Base-by-base conservation (phyloP, 2,888 invertebrate species). In the Epirrhoe alternata region DNA sequence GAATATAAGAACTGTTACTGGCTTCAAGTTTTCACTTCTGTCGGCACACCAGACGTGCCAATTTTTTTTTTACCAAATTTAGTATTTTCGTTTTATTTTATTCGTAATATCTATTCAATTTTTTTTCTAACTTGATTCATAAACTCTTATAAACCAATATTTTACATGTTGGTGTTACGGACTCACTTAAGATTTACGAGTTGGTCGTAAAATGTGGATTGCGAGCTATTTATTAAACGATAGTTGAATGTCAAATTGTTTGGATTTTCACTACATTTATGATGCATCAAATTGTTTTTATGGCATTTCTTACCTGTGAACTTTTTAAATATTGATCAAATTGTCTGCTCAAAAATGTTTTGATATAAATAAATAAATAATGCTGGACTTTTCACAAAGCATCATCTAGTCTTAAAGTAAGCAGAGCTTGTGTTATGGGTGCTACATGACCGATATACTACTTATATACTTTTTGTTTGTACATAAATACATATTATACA, bases 161-260 rank as follows among this genome's bases (percentile, higher is more conserved):
- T 47, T 16, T 16, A 47, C 47, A 47, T 14, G 47, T 47, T 47
- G 1, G 16, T 47, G 47, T 47, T 47, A 42, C 16, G 16, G 47
- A 47, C 14, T 16, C 47, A 5, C 16, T 47, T 45, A 45, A 47
- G 47, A 47, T 47, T 47, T 47, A 47, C 6, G 47, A 47, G 14
- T 47, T 7, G 7, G 47, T 47, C 47, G 47, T 47, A 47, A 47
- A 47, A 12, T 12, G 14, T 47, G 16, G 47, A 16, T 47, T 47
- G 47, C 12, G 12, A 5, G 38, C 38, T 42, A 45, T n/a, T 45
- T 45, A 45, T 47, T 47, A 31, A 42, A 17, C 16, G 10, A 38
- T 54, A 52, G 53, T 42, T 6, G 42, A n/a, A 38, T n/a, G 55
- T 51, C 14, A 47, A 47, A 47, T 47, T 47, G 47, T 47, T 47